Evolutionary conservation across 2,113 vertebrate genomes (phyloP).

Genomic region (Peromyscus leucopus): DNA sequence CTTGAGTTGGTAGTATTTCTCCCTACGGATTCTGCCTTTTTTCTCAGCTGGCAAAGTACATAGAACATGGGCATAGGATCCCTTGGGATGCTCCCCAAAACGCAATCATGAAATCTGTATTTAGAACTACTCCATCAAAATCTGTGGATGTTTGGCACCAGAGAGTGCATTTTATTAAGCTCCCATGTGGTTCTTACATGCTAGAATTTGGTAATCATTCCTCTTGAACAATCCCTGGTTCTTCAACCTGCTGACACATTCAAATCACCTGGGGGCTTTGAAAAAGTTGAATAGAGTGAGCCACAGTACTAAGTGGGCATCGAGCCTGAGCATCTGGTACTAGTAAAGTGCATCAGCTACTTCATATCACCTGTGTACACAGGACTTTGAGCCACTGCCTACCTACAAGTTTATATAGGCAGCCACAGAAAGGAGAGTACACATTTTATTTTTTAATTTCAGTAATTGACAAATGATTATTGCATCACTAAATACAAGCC

Average conservation of each 20-base stretch:
- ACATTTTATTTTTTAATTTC: background rate
- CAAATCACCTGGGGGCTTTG: constrained; percentile 28
- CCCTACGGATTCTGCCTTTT: constrained; percentile 13
- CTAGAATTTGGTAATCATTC: constrained; percentile 38
- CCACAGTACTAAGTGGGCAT: background rate
- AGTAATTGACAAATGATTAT: background rate
- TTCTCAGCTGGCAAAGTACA: constrained; percentile 20
- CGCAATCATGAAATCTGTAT: constrained; percentile 16
- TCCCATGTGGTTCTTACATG: background rate
- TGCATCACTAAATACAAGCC: background rate
- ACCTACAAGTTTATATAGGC: background rate
- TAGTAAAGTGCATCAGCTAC: background rate
- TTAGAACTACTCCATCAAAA: constrained; percentile 48
- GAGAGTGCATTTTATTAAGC: constrained; percentile 58
- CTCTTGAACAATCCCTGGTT: constrained; percentile 51
- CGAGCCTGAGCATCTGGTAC: background rate
- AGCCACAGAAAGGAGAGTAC: background rate
- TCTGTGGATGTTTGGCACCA: background rate
- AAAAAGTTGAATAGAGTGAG: constrained; percentile 17
- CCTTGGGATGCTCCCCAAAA: background rate
- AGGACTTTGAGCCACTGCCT: background rate
- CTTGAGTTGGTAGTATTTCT: background rate
- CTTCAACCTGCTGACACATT: constrained; percentile 46
- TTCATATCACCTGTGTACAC: background rate
- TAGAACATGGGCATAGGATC: background rate